Evolutionary conservation across 1,140 invertebrate species (phyloP), one percentile per base, ranked within the genome.

Genomic region (Catajapyx aquilonaris): DNA sequence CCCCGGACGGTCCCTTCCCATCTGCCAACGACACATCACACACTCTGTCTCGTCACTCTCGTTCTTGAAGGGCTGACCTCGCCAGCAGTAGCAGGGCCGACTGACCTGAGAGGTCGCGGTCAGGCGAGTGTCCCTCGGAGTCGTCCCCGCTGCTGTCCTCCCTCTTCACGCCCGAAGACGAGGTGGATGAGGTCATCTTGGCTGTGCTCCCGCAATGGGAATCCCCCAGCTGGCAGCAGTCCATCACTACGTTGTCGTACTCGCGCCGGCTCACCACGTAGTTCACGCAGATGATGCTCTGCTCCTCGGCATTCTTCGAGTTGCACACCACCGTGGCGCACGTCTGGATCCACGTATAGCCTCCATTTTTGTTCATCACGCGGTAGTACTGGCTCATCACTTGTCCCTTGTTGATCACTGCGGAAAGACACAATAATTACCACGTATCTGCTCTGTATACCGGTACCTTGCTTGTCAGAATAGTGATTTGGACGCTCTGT

Each of bases 301-400:
- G 85, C 53, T 94, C 87, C 41, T 96, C 85, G 3, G 81, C 76
- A 49, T 88, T 94, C 61, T 93, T 94, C 5, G 79, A 77, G 52
- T 79, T 93, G 59, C 84, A 93, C 30, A 96, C 85, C 5, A 95
- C 83, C 1, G 88, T 95, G 19, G 87, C 88, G 56, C 90, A 96
- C 1, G 84, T 91, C 59, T 95, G 90, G 35, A 94, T 62, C 88
- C 88, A 95, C 20, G 84, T 87, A 59, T 81, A 94, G 2, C 91
- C 90, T 4, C 88, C 90, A 44, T 72, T 78, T 57, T 91, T 91
- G 60, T 93, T 94, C 75, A 95, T 88, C 44, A 95, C 50, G 50
- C 88, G 71, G 57, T 88, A 94, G 60, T 94, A 96, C 53, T 87
- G 83, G 4, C 86, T 93, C 57, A 95, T 65, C 19, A 94, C 86